Evolutionary conservation across 2,888 invertebrate species (phyloP).

Genomic region (Heteromyza rotundicornis): DNA sequence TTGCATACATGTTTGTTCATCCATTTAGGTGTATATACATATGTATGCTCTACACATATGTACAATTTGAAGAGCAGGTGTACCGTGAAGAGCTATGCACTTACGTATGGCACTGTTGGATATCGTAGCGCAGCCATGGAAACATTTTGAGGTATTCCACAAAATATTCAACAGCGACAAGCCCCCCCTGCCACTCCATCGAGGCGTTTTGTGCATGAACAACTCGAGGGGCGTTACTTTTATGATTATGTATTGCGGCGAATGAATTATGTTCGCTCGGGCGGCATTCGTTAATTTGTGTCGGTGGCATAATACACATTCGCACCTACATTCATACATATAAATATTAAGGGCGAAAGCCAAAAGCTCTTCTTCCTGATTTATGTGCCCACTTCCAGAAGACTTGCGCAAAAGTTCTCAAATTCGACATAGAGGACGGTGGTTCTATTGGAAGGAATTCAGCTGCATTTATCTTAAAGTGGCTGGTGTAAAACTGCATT

Average conservation of each 20-base stretch:
- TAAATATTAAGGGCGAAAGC: not conserved
- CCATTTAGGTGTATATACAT: no score
- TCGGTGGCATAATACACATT: not conserved
- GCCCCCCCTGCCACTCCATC: no score
- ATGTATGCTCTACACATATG: no score
- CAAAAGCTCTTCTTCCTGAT: constrained; percentile 24
- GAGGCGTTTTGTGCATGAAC: not conserved
- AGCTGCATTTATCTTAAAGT: no score
- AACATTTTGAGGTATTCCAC: no score
- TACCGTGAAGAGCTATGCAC: no score
- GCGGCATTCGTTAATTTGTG: not conserved
- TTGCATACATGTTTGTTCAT: no score
- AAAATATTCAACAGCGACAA: no score
- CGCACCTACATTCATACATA: not conserved
- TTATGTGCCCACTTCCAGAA: constrained; percentile 36
- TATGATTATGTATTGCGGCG: constrained; percentile 19
- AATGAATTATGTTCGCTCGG: not conserved
- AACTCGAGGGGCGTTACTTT: constrained; percentile 36
- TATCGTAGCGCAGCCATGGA: no score
- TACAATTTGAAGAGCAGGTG: no score
- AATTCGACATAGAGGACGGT: not conserved
- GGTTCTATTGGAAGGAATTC: not conserved
- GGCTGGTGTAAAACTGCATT: no score
- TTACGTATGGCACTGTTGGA: no score
- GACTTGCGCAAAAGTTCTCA: constrained; percentile 42